phyloP scores from a whole-genome alignment of 2,888 invertebrate species.

The Cheilosia scutellata region DNA sequence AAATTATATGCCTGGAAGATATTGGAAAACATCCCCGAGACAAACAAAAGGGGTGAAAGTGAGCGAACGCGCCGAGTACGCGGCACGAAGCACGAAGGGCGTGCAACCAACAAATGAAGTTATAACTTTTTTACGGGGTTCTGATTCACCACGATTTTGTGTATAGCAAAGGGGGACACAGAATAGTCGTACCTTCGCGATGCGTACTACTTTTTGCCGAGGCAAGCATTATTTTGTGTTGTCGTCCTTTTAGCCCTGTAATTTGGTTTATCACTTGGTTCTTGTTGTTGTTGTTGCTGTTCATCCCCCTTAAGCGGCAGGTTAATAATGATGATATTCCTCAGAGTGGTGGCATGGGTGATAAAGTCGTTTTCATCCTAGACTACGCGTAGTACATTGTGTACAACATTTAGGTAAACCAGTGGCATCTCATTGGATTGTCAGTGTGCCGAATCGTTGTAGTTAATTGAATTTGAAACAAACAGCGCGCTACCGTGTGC shows the following conservation, averaged over 20 bases:
- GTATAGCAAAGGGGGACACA: constrained; percentile 21
- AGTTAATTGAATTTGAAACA: constrained; percentile 73
- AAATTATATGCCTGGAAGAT: constrained; percentile 80
- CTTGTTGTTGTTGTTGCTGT: constrained; percentile 53
- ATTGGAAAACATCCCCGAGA: constrained; percentile 77
- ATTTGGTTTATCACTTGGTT: constrained; percentile 75
- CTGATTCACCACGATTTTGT: constrained; percentile 47
- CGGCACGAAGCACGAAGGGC: constrained; percentile 47
- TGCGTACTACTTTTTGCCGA: constrained; percentile 56
- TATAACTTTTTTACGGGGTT: constrained; percentile 70
- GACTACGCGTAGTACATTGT: constrained; percentile 40
- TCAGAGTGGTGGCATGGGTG: constrained; percentile 51
- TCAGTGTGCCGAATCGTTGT: constrained; percentile 49
- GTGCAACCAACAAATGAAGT: constrained; percentile 71
- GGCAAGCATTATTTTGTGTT: constrained; percentile 65
- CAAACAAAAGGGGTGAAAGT: constrained; percentile 74
- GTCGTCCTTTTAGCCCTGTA: constrained; percentile 74
- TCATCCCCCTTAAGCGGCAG: constrained; percentile 72
- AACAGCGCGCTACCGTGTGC: constrained; percentile 47
- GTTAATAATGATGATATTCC: constrained; percentile 74
- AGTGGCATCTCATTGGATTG: constrained; percentile 56
- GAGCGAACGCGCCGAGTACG: constrained; percentile 29
- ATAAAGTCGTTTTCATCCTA: constrained; percentile 56
- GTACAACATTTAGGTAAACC: constrained; percentile 50
- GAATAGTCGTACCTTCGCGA: constrained; percentile 22